Evolutionary conservation across 1,140 invertebrate genomes (phyloP).

Genomic region (Drosophila sulfurigaster): DNA sequence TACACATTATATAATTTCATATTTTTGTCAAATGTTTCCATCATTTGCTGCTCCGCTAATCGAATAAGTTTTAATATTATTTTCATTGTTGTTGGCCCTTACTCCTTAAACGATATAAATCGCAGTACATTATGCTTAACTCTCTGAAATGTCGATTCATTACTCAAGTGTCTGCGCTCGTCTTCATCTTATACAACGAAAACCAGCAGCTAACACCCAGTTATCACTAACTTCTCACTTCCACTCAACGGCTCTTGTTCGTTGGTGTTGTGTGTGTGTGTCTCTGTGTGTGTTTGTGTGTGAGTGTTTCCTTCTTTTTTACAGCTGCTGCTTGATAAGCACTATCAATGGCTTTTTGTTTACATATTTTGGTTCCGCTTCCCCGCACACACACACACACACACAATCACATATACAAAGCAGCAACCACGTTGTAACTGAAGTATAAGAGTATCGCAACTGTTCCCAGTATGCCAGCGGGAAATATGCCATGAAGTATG

Average conservation of each 20-base stretch:
- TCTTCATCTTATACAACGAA: conserved; percentile 28
- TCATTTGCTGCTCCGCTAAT: background rate
- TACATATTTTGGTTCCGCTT: conserved; percentile 37
- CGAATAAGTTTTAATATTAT: conserved; percentile 1
- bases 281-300: background rate
- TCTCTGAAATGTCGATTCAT: conserved; percentile 34
- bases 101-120: conserved; percentile 33
- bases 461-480: conserved; percentile 42
- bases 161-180: conserved; percentile 18
- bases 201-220: conserved; percentile 38
- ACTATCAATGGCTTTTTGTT: conserved; percentile 60
- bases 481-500: background rate
- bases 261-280: background rate
- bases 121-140: conserved; percentile 26
- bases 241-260: conserved; percentile 15
- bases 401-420: background rate
- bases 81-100: background rate
- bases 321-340: conserved; percentile 61
- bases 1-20: too few relatives aligned
- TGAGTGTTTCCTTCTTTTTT: conserved; percentile 25
- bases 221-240: conserved; percentile 41
- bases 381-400: conserved; percentile 8
- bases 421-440: background rate
- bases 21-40: background rate
- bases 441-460: conserved; percentile 41